Percentiles rank a stretch among this genome's conserved stretches.
Evolutionary conservation across 2,797 vertebrate species (phyloP).

Genomic region (Argyrosomus regius): DNA sequence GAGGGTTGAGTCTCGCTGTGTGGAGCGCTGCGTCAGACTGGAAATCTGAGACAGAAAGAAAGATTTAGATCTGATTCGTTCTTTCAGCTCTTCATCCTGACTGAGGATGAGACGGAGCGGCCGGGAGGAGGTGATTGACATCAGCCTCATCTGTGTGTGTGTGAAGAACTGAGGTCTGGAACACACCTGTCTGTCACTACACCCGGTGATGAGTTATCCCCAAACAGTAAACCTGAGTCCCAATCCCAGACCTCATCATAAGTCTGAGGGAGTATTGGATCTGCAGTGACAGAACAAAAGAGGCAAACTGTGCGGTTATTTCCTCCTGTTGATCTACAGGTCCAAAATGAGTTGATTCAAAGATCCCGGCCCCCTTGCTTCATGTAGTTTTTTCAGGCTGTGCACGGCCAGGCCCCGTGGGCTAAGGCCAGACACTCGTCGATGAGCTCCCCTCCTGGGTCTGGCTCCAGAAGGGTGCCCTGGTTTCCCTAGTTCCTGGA

Average conservation of each 20-base stretch:
- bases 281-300: no score
- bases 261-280: background rate
- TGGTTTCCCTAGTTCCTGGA: no score
- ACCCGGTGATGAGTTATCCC: background rate
- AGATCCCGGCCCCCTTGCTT: no score
- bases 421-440: no score
- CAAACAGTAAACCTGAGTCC: background rate
- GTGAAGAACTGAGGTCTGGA: background rate
- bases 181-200: background rate
- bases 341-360: background rate
- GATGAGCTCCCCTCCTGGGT: no score
- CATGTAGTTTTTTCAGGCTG: no score
- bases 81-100: slow-evolving; percentile 50
- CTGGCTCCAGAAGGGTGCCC: no score
- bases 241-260: background rate
- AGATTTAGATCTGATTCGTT: slow-evolving; percentile 46
- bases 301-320: no score
- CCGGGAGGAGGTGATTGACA: slow-evolving; percentile 2
- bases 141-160: background rate
- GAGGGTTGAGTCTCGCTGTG: slow-evolving; percentile 66
- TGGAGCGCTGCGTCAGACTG: slow-evolving; percentile 62
- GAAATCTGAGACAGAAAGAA: slow-evolving; percentile 45
- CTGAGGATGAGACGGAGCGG: slow-evolving; percentile 12
- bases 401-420: no score
- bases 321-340: no score